phyloP scores from a whole-genome alignment of 2,797 vertebrate species.

The Tragelaphus oryx region DNA sequence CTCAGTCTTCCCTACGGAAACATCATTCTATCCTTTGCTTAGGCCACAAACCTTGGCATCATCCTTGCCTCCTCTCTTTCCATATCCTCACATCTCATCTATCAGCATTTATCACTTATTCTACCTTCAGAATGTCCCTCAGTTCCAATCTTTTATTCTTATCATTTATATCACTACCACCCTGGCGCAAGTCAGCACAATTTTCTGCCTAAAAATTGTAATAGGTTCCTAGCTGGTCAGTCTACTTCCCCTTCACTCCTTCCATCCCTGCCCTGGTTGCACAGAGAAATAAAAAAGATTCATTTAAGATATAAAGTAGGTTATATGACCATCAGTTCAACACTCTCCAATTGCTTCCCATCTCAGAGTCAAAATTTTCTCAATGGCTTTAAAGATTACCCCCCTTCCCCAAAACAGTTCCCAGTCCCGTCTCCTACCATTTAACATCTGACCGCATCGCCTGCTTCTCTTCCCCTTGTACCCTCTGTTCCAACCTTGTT shows the following conservation, averaged over 20 bases:
- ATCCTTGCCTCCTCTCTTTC: neutral
- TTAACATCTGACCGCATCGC: neutral
- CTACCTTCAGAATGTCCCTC: neutral
- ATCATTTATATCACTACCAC: neutral
- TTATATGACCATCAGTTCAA: neutral
- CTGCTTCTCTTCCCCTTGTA: accelerated
- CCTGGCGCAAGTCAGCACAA: neutral
- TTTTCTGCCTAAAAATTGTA: neutral
- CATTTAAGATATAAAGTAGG: neutral
- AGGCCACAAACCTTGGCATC: neutral
- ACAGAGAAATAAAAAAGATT: neutral
- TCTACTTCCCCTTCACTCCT: neutral
- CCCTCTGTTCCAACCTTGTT: neutral
- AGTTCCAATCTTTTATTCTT: neutral
- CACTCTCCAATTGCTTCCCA: neutral
- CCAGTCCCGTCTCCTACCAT: neutral
- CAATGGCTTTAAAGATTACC: neutral
- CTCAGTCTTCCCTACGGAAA: neutral
- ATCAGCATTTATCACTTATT: neutral
- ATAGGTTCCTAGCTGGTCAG: neutral
- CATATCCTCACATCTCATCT: neutral
- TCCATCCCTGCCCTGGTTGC: neutral
- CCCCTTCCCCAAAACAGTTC: neutral
- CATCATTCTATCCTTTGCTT: neutral
- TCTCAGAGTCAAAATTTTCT: neutral